phyloP scores from a whole-genome alignment of 2,797 vertebrate species.

The Australoheros facetus region DNA sequence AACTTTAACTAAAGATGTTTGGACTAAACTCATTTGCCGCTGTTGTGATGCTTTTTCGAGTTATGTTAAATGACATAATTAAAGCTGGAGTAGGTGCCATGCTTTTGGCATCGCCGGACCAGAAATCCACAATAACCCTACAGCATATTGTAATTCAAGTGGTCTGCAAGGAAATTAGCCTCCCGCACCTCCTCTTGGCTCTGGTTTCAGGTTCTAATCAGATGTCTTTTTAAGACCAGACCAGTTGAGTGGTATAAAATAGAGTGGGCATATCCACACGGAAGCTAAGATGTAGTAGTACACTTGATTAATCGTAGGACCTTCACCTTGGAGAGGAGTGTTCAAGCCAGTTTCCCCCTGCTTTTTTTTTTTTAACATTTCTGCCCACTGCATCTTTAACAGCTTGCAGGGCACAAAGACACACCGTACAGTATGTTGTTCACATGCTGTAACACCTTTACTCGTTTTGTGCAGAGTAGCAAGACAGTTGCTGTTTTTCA shows the following conservation, averaged over 20 bases:
- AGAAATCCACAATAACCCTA: not conserved
- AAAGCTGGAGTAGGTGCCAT: not conserved
- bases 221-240: conserved; percentile 1
- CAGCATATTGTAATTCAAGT: not conserved
- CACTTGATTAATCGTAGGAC: not conserved
- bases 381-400: not conserved
- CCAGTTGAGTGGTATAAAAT: not conserved
- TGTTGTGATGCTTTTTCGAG: conserved; percentile 25
- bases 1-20: conserved; percentile 31
- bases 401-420: not conserved
- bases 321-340: not conserved
- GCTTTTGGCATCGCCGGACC: not conserved
- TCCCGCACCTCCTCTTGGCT: conserved; percentile 2
- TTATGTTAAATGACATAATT: conserved; percentile 24
- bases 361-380: too few species aligned
- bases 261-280: not conserved
- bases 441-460: not conserved
- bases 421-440: not conserved
- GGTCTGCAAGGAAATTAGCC: not conserved
- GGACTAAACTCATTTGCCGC: conserved; percentile 28
- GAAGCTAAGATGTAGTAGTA: not conserved
- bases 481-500: conserved; percentile 7
- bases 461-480: not conserved
- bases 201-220: not conserved
- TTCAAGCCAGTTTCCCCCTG: too few species aligned